Percentiles rank a stretch among this genome's conserved stretches.
Evolutionary conservation across 2,113 vertebrate species (phyloP).

Genomic region (Rhagologus leucostigma): DNA sequence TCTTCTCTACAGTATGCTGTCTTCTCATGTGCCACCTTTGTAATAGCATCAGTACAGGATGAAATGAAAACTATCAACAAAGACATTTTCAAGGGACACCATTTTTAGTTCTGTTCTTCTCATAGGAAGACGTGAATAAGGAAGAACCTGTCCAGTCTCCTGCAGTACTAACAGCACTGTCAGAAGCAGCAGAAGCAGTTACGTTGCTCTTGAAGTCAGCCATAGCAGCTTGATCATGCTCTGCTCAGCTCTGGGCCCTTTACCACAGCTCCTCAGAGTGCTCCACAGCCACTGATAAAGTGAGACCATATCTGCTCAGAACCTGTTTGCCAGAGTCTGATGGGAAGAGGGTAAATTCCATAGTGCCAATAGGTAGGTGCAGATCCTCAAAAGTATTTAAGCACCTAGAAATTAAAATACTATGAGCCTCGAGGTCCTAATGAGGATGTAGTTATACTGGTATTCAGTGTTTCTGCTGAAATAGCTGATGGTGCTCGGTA

Average conservation of each 20-base stretch:
- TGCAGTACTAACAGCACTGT: background rate
- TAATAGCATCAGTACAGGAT: background rate
- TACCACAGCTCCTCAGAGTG: background rate
- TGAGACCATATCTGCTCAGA: background rate
- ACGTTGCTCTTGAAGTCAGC: background rate
- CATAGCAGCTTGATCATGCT: background rate
- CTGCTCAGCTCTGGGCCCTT: background rate
- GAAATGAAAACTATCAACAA: background rate
- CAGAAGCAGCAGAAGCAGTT: background rate
- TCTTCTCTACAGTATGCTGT: background rate
- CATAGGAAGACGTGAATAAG: background rate
- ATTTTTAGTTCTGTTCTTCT: background rate
- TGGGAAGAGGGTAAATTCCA: background rate
- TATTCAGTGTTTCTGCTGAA: conserved; percentile 37
- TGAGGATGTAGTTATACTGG: conserved; percentile 3
- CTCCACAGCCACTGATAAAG: background rate
- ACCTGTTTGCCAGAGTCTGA: background rate
- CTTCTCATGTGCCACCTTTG: background rate
- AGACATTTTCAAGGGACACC: background rate
- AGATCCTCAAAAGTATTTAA: background rate
- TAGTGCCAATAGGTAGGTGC: background rate
- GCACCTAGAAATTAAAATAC: background rate
- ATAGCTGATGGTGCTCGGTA: conserved; percentile 13
- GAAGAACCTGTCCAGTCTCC: background rate
- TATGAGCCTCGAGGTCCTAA: background rate